phyloP scores from a whole-genome alignment of 2,797 vertebrate species.

The Anabas testudineus region DNA sequence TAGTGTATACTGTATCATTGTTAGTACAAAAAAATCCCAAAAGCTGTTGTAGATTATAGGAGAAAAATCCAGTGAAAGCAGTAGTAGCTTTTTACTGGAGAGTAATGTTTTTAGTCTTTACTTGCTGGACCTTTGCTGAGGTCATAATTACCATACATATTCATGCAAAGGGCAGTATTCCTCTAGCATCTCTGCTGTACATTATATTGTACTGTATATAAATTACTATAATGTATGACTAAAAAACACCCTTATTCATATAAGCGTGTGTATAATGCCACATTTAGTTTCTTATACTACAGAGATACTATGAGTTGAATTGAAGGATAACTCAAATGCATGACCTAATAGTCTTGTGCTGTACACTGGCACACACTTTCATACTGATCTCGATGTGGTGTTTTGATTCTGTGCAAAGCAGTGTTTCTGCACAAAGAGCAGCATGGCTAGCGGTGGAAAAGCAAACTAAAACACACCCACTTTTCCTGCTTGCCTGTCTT shows the following conservation, averaged over 20 bases:
- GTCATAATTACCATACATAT: constrained; percentile 63
- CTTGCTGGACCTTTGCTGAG: constrained; percentile 33
- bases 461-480: neutral
- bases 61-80: neutral
- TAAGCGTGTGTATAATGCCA: neutral
- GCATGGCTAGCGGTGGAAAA: constrained; percentile 14
- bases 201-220: constrained; percentile 34
- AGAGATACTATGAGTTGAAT: constrained; percentile 23
- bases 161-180: constrained; percentile 62
- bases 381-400: neutral
- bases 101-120: constrained; percentile 63
- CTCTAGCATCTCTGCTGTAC: constrained; percentile 46
- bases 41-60: neutral
- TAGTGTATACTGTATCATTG: neutral
- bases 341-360: constrained; percentile 42
- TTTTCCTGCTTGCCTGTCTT: constrained; percentile 1
- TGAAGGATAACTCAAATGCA: constrained; percentile 41
- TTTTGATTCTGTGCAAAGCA: constrained; percentile 15
- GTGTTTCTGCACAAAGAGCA: constrained; percentile 7
- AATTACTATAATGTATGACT: constrained; percentile 23
- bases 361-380: neutral
- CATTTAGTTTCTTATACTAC: neutral
- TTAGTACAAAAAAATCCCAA: neutral
- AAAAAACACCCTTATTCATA: too few relatives aligned
- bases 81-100: constrained; percentile 12